Evolutionary conservation across 2,888 invertebrate genomes (phyloP), one percentile per base, ranked within the genome.

Genomic region (Meghimatium bilineatum): DNA sequence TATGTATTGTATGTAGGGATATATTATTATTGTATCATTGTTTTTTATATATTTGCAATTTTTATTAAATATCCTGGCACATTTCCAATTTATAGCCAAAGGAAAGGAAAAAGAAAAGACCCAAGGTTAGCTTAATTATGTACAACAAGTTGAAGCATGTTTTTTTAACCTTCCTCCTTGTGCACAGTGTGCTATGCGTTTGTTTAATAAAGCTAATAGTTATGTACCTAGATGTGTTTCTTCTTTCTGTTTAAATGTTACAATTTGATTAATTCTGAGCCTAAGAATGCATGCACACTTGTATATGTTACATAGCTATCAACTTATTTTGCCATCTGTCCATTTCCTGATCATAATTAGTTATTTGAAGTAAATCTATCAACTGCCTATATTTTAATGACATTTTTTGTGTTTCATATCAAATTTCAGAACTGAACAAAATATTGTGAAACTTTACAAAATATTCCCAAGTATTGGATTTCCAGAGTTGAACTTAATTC

Each of bases 31-130:
- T 56, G 8, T 8, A 23, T 3, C 20, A n/a, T 63, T 63, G 60
- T 63, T 63, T 2, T n/a, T 6, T 26, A n/a, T 63, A n/a, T 63
- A n/a, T 63, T 5, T 63, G 14, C n/a, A n/a, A 10, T 23, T 63
- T 8, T 63, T 5, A 63, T 63, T n/a, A 63, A 23, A 63, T 23
- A n/a, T 63, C 60, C 60, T 66, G 12, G 3, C 52, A 71, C 69
- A 44, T 80, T 72, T 77, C n/a, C 12, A 66, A 20, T 79, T 63
- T 74, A 23, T 80, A 80, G 80, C 60, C 56, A 84, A 84, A 52
- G 76, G 71, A 32, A 84, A 80, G 44, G 84, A 84, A 26, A 84
- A 84, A 67, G 84, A 84, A 17, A 84, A 80, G 67, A 14, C 56
- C 36, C 74, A 66, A 84, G 75, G 84, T 74, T 23, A 56, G 56